phyloP scores from a whole-genome alignment of 2,113 vertebrate species.

The Notothenia rossii region DNA sequence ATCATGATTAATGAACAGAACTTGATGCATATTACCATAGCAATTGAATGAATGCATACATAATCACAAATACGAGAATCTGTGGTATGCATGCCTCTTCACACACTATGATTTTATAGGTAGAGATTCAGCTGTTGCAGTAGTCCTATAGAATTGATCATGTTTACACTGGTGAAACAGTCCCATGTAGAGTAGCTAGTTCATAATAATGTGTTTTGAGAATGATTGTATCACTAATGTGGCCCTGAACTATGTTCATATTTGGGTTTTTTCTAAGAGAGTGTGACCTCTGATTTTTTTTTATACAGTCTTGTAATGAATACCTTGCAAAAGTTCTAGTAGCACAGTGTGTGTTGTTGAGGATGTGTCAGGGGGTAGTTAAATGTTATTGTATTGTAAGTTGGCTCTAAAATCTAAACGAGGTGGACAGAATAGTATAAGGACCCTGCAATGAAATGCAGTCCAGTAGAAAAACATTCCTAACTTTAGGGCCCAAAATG shows the following conservation, averaged over 20 bases:
- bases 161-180: neutral
- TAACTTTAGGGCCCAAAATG: neutral
- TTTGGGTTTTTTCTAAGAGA: neutral
- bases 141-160: neutral
- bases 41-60: slow-evolving; percentile 27
- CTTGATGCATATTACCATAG: slow-evolving; percentile 42
- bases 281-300: neutral
- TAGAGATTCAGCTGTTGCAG: slow-evolving; percentile 20
- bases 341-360: neutral
- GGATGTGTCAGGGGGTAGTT: neutral
- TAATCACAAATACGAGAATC: too few relatives aligned
- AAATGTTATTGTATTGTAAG: neutral
- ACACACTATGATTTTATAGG: neutral
- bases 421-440: neutral
- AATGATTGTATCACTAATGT: too few relatives aligned
- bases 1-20: slow-evolving; percentile 19
- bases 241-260: neutral
- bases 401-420: neutral
- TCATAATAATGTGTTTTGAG: too few relatives aligned
- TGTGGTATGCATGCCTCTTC: neutral
- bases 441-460: neutral
- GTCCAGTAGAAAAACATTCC: neutral
- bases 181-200: too few relatives aligned
- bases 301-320: slow-evolving; percentile 1
- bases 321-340: neutral